Conservation (phyloP, 2,888 invertebrate species). For the Rhagonycha fulva region DNA sequence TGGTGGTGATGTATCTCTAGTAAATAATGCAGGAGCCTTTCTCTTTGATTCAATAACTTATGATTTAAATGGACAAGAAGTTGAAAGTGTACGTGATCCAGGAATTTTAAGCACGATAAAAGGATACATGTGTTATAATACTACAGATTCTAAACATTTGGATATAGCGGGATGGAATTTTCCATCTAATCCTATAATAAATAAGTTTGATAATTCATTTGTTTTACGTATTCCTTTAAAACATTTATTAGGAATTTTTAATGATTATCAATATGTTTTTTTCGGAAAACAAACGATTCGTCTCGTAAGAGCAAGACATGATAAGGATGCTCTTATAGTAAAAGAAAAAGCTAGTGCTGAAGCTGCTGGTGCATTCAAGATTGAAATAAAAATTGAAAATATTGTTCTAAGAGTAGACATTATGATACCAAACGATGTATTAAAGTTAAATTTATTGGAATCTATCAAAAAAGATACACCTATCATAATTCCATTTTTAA, state of each 20-base stretch:
- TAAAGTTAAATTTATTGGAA: background rate
- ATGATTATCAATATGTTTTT: slow-evolving; percentile 2
- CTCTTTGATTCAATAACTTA: background rate
- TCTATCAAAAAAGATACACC: background rate
- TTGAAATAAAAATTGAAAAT: background rate
- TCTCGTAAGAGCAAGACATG: background rate
- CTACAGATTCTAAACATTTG: background rate
- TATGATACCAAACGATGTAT: background rate
- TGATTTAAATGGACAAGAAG: background rate
- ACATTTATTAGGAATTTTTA: slow-evolving; percentile 4
- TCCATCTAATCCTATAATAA: background rate
- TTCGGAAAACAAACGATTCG: background rate
- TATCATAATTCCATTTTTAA: slow-evolving; percentile 29
- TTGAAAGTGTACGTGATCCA: background rate
- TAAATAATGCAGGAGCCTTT: background rate
- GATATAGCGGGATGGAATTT: background rate
- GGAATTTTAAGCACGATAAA: background rate
- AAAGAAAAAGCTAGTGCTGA: too few relatives aligned
- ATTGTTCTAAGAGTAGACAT: background rate
- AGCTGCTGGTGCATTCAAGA: background rate
- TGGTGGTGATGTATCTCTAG: background rate
- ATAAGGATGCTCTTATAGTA: background rate
- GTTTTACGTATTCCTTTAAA: background rate
- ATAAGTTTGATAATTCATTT: background rate
- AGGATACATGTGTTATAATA: background rate